phyloP scores from a whole-genome alignment of 2,113 vertebrate species.

The Saccopteryx bilineata region DNA sequence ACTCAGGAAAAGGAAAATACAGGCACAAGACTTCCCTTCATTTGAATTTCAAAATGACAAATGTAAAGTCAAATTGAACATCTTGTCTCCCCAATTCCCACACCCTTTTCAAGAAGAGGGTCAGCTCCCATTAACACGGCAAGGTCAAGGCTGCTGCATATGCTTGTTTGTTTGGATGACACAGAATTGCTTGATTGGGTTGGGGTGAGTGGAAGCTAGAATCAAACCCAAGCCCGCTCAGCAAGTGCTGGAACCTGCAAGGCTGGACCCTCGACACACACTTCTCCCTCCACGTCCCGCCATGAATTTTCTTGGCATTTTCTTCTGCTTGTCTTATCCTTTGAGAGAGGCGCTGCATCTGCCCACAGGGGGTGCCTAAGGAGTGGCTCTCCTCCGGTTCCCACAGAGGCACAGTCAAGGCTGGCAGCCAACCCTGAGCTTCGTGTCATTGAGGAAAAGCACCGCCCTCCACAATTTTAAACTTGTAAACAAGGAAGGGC shows the following conservation, averaged over 20 bases:
- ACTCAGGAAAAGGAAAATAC: constrained; percentile 22
- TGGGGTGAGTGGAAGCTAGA: neutral
- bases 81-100: neutral
- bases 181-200: neutral
- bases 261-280: neutral
- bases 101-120: neutral
- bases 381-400: neutral
- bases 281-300: neutral
- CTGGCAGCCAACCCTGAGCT: neutral
- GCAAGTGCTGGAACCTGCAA: neutral
- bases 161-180: neutral
- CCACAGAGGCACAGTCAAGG: neutral
- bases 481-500: constrained; percentile 22
- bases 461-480: neutral
- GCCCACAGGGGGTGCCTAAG: too few species aligned
- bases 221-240: neutral
- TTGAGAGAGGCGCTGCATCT: neutral
- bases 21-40: neutral
- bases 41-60: constrained; percentile 55
- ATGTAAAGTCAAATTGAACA: constrained; percentile 19
- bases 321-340: neutral
- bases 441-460: constrained; percentile 13
- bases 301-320: neutral
- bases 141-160: neutral
- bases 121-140: neutral